A percentile compares a stretch with the other conserved stretches of the same genome.
Conservation (phyloP, 2,888 invertebrate genomes). For the Nomada flava region DNA sequence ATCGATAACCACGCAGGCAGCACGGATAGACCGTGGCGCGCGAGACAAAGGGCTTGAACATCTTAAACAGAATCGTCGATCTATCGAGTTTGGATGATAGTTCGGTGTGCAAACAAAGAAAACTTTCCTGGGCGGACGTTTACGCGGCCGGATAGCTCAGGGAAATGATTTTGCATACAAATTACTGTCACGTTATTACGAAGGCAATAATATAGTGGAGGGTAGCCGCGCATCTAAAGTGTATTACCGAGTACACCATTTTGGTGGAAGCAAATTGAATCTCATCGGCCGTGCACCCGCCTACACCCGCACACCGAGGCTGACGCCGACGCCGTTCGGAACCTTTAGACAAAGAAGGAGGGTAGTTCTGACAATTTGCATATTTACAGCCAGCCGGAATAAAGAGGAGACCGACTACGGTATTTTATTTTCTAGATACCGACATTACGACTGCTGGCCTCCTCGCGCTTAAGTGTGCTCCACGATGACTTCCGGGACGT, state of each 20-base stretch:
- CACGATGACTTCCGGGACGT: constrained; percentile 50
- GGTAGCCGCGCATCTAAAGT: constrained; percentile 70
- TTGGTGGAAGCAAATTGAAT: constrained; percentile 78
- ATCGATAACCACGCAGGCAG: constrained; percentile 19
- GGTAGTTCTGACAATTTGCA: constrained; percentile 74
- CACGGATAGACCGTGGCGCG: background rate
- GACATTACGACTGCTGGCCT: constrained; percentile 63
- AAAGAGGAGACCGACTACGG: constrained; percentile 70
- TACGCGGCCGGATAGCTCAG: constrained; percentile 62
- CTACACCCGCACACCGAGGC: constrained; percentile 6
- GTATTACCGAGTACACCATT: constrained; percentile 76
- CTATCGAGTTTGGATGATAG: constrained; percentile 64
- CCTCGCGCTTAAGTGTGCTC: constrained; percentile 40
- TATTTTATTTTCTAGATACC: constrained; percentile 71
- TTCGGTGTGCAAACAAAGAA: constrained; percentile 66
- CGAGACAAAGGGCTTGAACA: background rate
- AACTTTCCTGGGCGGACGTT: constrained; percentile 60
- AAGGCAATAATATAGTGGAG: constrained; percentile 73
- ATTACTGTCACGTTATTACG: constrained; percentile 73
- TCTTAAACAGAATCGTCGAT: constrained; percentile 56
- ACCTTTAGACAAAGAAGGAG: constrained; percentile 69
- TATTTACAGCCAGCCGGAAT: constrained; percentile 71
- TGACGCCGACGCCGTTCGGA: constrained; percentile 48
- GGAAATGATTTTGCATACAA: constrained; percentile 74
- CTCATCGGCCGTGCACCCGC: constrained; percentile 69